phyloP scores from a whole-genome alignment of 1,140 invertebrate species.

The Lethocerus indicus region DNA sequence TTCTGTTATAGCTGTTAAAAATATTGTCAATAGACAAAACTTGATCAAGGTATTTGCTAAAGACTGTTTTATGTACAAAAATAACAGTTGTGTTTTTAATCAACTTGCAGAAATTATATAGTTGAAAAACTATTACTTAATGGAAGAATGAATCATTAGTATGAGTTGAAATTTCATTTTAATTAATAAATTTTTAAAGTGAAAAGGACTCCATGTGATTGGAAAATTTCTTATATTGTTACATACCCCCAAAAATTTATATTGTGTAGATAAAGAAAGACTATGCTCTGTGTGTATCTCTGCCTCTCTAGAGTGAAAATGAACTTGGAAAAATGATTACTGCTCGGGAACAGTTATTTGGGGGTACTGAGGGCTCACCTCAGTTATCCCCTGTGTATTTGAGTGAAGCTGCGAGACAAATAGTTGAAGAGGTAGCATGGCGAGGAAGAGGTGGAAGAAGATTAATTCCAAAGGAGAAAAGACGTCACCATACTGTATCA shows the following conservation, averaged over 20 bases:
- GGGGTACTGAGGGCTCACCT: neutral
- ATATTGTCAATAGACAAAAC: conserved; percentile 25
- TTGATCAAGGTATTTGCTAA: conserved; percentile 25
- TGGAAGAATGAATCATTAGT: too few species aligned
- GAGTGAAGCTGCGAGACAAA: conserved; percentile 65
- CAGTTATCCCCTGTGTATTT: conserved; percentile 44
- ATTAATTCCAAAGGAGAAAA: conserved; percentile 57
- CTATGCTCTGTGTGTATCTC: too few species aligned
- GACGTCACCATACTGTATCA: conserved; percentile 76
- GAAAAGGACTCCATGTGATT: neutral
- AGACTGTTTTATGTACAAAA: too few species aligned
- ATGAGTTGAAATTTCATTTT: neutral
- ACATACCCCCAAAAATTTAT: neutral
- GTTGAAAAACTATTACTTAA: too few species aligned
- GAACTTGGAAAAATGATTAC: too few species aligned
- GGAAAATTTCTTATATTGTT: neutral
- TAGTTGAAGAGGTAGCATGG: conserved; percentile 55
- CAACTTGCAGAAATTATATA: too few species aligned
- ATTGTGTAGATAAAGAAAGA: too few species aligned
- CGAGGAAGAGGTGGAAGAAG: conserved; percentile 24
- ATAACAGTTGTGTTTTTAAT: too few species aligned
- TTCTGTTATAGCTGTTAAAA: conserved; percentile 27
- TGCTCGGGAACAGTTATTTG: conserved; percentile 27
- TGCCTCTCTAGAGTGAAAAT: neutral
- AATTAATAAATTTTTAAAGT: neutral